Percentiles rank a stretch among this genome's conserved stretches.
Evolutionary conservation across 23 tunicate species (phyloP).

Genomic region (Pegea sp.): DNA sequence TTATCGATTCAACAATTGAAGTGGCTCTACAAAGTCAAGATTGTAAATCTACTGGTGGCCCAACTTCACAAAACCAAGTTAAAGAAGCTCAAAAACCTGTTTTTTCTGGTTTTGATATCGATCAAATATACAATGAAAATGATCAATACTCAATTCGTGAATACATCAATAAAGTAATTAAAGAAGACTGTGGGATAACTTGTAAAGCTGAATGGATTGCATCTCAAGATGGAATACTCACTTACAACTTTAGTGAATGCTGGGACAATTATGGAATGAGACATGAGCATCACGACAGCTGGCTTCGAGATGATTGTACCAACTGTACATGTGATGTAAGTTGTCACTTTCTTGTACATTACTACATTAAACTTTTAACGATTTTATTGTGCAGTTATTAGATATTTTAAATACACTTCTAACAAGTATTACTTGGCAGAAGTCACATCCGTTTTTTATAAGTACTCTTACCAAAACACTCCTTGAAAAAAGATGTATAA

Average conservation of each 20-base stretch:
- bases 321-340: conserved; percentile 63
- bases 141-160: conserved; percentile 7
- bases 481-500: no score
- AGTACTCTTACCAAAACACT: no score
- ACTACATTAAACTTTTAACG: neutral
- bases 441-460: no score
- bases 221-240: neutral
- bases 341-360: no score
- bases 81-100: neutral
- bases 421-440: no score
- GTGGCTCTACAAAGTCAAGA: neutral
- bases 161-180: conserved; percentile 8
- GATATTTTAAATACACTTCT: no score
- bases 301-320: conserved; percentile 48
- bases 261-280: conserved; percentile 20
- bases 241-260: conserved; percentile 18
- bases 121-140: neutral
- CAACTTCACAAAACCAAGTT: no score
- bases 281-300: conserved; percentile 32
- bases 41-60: neutral
- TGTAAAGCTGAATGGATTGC: conserved; percentile 3
- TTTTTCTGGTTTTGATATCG: conserved; percentile 1
- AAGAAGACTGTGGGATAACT: conserved; percentile 21
- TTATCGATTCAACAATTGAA: neutral
- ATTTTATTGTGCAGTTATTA: no score